Evolutionary conservation across 2,888 invertebrate genomes (phyloP), one percentile per base, ranked within the genome.

Genomic region (Watsonalla binaria): DNA sequence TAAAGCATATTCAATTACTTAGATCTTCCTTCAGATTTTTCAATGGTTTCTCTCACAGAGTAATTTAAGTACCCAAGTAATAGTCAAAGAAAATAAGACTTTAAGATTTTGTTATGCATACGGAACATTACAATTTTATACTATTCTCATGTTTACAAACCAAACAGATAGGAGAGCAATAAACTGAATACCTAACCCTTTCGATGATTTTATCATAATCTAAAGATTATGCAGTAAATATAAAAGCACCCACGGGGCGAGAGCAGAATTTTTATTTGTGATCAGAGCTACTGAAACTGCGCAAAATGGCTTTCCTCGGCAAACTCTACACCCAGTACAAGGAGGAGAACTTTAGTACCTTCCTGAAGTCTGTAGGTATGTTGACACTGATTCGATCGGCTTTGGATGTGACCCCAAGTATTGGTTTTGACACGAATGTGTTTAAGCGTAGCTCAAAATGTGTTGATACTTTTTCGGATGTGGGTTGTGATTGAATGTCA

Each of bases 281-380:
- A 14, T 49, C 14, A 14, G 9, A 49, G 14, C 37, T 14, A 49
- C 49, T 6, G 14, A 37, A 49, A 49, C 49, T 5, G 37, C 8
- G 33, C 35, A 50, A 33, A 13, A 51, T 50, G 48, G 33, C 54
- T 46, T 59, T 49, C 33, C 7, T 54, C 13, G 52, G 49, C 15
- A 56, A 54, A 6, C 39, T 45, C 11, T 56, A 56, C 47, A 56
- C 39, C 11, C 51, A 45, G 6, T 15, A 42, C 51, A 45, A 13
- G 4, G 45, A 65, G 35, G 62, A 62, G 60, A 63, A 65, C 55
- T 62, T 65, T n/a, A 63, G 61, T 6, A 51, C 24, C 15, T 65
- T 59, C 52, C 51, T 64, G 9, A 53, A 51, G 7, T 49, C 59
- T 0, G 53, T 6, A 6, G 59, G 64, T 64, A 49, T 56, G 64